Base-by-base conservation (phyloP, 2,113 vertebrate genomes). In the Abramis brama region DNA sequence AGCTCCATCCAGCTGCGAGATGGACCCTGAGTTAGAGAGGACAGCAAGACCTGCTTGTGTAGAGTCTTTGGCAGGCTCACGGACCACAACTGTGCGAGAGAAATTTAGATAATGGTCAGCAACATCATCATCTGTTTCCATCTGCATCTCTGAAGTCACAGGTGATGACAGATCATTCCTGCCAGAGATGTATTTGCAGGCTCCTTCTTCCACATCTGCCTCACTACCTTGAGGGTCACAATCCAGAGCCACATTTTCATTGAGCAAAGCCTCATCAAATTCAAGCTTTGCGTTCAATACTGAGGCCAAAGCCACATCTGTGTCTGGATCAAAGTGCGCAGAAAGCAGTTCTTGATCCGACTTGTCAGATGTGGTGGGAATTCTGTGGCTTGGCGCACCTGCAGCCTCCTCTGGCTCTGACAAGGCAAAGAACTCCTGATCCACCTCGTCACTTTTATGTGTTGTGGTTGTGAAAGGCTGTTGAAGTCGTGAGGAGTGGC, bases 1-100 rank as follows among this genome's bases (percentile, higher is more conserved):
- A 0, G 96, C 96, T 2, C 97, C 97, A 0, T 98, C 97, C 74
- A 98, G 91, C 90, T 98, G 97, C 4, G 95, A 92, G 55, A 97
- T 93, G 1, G 94, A 88, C 64, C 92, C 90, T 0, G 94, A 19
- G 19, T 90, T 87, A 74, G 92, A 1, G 88, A 90, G 33, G 76
- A 89, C 71, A 25, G 89, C 90, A 64, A 87, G 93, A 87, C 86
- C 88, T 0, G 91, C 23, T 2, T 88, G 25, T 1, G 89, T 84
- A 0, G 93, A 87, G 85, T 92, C 88, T 36, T 89, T 88, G 0
- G 88, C 80, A 52, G 91, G 75, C 1, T 94, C 94, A 1, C 92
- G 89, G 2, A 94, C 91, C 3, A 96, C 94, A 52, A 97, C 95
- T 0, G 95, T 97, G 21, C 95, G 94, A 4, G 93, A 92, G 85